Base-by-base conservation (phyloP, 2,888 invertebrate species). In the Prosapia bicincta region DNA sequence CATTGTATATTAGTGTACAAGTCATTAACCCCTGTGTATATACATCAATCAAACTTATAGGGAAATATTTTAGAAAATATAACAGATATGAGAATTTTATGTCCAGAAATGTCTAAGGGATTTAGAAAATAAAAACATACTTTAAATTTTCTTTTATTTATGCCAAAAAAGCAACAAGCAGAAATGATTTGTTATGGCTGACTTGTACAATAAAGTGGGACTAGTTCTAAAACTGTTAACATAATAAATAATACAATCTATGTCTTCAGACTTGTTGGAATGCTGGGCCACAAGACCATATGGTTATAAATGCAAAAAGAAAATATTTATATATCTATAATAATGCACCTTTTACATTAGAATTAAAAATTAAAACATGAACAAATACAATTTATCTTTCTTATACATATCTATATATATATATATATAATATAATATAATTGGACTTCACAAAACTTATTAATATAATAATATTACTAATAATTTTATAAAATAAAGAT, bases 401-500 rank as follows among this genome's bases (percentile, higher is more conserved):
- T 20, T 54, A 54, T 54, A 54, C 13, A 9, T 30, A 30, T 30
- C 5, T 30, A 30, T 54, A n/a, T n/a, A n/a, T n/a, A n/a, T n/a
- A n/a, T n/a, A n/a, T n/a, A n/a, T n/a, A n/a, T n/a, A n/a, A n/a
- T n/a, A 54, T 54, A 6, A 54, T 54, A 54, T 54, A 54, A 54
- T 54, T 54, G 20, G 54, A 54, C 13, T 54, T 54, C 54, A 54
- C 54, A 54, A 54, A 54, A 54, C 54, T 54, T 54, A 54, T 54
- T 54, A 54, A 54, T 54, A 54, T 54, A 54, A 54, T 54, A 54
- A 54, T 54, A 54, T 54, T 54, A 54, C 54, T 54, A 20, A 54
- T 54, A 30, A 54, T 54, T 54, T 54, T 72, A 72, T 30, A 72
- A n/a, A 72, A 72, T 32, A 67, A 72, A 72, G 25, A 26, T 66